Conservation (phyloP, 2,113 vertebrate genomes). For the Merops nubicus region DNA sequence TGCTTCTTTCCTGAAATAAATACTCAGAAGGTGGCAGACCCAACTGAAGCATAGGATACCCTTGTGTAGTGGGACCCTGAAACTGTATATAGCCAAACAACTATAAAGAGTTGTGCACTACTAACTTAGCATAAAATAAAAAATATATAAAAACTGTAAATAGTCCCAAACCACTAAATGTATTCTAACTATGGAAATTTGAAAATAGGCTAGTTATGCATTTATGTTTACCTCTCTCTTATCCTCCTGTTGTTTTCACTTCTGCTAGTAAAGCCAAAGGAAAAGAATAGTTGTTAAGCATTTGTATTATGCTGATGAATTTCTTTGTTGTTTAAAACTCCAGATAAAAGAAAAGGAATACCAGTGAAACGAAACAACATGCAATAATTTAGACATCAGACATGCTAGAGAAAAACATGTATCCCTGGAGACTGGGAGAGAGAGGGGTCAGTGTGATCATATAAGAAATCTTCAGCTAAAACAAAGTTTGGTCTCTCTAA, state of each 20-base stretch:
- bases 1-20: not conserved
- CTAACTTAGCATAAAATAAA: not conserved
- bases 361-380: not conserved
- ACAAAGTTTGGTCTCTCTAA: not conserved
- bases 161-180: not conserved
- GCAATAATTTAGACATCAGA: not conserved
- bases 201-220: not conserved
- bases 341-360: not conserved
- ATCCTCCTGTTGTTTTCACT: not conserved
- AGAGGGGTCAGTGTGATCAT: not conserved
- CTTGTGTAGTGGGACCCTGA: not conserved
- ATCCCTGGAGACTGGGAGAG: not conserved
- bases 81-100: not conserved
- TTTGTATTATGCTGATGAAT: not conserved
- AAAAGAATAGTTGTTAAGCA: not conserved
- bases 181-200: not conserved
- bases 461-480: not conserved
- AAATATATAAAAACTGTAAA: not conserved
- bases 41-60: not conserved
- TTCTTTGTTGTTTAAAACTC: slow-evolving; percentile 14
- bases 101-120: not conserved
- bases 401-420: not conserved
- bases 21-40: not conserved
- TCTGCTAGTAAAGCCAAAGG: not conserved
- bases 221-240: not conserved